Base-by-base conservation (phyloP, 2,888 invertebrate species). In the Gortyna flavago region DNA sequence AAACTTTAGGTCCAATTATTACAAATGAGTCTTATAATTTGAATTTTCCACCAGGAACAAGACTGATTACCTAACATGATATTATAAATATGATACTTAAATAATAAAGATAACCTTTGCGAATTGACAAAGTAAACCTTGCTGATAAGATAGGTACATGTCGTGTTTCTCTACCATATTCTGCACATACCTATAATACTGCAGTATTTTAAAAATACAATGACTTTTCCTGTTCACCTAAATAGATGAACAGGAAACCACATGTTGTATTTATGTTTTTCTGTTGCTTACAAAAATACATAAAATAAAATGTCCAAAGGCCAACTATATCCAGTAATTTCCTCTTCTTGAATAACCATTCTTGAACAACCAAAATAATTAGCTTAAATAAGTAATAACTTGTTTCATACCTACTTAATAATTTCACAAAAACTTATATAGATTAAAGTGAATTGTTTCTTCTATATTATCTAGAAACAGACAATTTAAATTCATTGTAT, bases 381-480 rank as follows among this genome's bases (percentile, higher is more conserved):
- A 44, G 21, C 61, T 67, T 72, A 79, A 29, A 61, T 61, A 72
- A 75, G 66, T 67, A 11, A 41, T 25, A 71, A 78, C 44, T 64
- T 69, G 69, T 41, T 72, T 64, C n/a, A 66, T 67, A 68, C 9
- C 51, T 32, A 81, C 9, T 68, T 32, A 81, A 81, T 81, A 16
- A 74, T 54, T 78, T 74, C 78, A 82, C 73, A 64, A 74, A 72
- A 77, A 81, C 74, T 71, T 74, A 73, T 67, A 77, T 77, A 76
- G 38, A 72, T 68, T 72, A 61, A 79, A 79, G 74, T 69, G 74
- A 73, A 68, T 54, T 81, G 62, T 61, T 29, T 84, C 74, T 84
- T 75, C 75, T 79, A 77, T 57, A 69, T 57, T 79, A 79, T 72
- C 68, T 77, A 79, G 48, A 86, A 72, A 79, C 64, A 83, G 83